Evolutionary conservation across 2,797 vertebrate genomes (phyloP).

Genomic region (Catharus ustulatus): DNA sequence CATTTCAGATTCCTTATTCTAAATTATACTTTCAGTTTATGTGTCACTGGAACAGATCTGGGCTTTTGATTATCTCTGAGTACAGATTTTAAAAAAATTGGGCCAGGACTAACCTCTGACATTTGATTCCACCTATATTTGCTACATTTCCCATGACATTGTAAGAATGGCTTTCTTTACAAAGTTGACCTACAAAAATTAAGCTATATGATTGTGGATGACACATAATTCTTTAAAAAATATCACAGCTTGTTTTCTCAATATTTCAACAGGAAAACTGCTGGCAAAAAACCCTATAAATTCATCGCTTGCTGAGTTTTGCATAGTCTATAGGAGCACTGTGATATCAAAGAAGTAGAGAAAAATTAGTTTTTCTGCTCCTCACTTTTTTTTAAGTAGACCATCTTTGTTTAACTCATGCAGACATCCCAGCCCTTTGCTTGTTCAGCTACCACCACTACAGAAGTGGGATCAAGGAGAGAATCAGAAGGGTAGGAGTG

Average conservation of each 20-base stretch:
- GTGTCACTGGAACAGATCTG: background rate
- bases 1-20: background rate
- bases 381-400: background rate
- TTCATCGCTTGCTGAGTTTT: background rate
- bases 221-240: background rate
- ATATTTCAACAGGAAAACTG: background rate
- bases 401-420: background rate
- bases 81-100: background rate
- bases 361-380: background rate
- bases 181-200: background rate
- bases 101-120: background rate
- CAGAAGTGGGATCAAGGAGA: background rate
- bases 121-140: background rate
- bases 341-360: background rate
- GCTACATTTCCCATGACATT: background rate
- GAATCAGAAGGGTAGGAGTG: background rate
- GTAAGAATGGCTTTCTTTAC: background rate
- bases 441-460: background rate
- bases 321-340: background rate
- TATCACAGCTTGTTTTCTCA: background rate
- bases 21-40: background rate
- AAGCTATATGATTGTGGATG: background rate
- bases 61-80: background rate
- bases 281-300: background rate
- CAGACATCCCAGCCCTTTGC: background rate